phyloP scores from a whole-genome alignment of 2,113 vertebrate genomes.

The Crotophaga sulcirostris region DNA sequence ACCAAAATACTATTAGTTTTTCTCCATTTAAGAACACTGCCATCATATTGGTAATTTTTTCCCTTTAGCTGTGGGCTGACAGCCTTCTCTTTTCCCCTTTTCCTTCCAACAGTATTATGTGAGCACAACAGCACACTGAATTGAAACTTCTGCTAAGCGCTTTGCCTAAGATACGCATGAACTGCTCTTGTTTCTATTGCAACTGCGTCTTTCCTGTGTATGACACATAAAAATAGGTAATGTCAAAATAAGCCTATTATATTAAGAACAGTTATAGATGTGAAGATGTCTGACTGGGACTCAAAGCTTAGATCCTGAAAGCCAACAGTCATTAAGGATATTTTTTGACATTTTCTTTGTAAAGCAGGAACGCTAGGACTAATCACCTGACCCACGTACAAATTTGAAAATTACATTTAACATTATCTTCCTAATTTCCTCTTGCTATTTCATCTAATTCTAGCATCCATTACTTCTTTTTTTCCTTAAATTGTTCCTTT shows the following conservation, averaged over 20 bases:
- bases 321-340: neutral
- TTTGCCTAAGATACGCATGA: neutral
- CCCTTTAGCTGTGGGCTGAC: neutral
- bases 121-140: neutral
- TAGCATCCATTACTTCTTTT: neutral
- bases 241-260: constrained; percentile 19
- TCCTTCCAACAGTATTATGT: neutral
- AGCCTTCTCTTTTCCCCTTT: neutral
- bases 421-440: neutral
- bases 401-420: constrained; percentile 17
- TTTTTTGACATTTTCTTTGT: neutral
- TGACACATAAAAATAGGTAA: constrained; percentile 1
- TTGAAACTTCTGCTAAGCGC: neutral
- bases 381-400: neutral
- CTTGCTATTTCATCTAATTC: neutral
- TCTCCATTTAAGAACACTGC: constrained; percentile 5
- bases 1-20: neutral
- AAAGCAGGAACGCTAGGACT: neutral
- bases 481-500: neutral
- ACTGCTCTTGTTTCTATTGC: neutral
- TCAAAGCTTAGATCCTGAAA: neutral
- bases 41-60: neutral
- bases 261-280: neutral
- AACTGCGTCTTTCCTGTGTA: neutral
- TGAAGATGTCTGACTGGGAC: neutral